These are phyloP conservation scores for Tiliacea citrago DNA, from an alignment of 2,888 invertebrate species.

Conservation along the genomic window DNA sequence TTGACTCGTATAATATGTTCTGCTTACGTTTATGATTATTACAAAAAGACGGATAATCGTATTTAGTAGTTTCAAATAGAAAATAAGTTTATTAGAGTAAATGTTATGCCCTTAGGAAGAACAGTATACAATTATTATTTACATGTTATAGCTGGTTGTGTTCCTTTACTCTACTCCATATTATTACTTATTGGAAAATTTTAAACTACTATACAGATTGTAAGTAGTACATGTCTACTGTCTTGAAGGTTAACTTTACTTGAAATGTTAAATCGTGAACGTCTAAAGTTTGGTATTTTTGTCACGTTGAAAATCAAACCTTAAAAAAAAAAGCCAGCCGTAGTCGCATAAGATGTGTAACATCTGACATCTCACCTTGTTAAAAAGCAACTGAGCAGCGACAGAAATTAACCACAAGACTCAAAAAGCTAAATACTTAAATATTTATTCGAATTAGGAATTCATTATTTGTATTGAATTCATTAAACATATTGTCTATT, in stretches of 20 bases:
- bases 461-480: too few species aligned
- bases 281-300: neutral
- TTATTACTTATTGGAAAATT: neutral
- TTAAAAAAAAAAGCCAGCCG: too few species aligned
- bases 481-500: too few species aligned
- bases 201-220: neutral
- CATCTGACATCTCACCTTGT: too few species aligned
- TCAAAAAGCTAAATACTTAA: too few species aligned
- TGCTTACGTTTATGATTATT: slow-evolving; percentile 4
- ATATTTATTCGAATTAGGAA: too few species aligned
- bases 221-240: neutral
- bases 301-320: neutral
- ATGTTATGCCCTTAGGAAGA: neutral
- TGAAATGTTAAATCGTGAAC: neutral
- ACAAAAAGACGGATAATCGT: slow-evolving; percentile 11
- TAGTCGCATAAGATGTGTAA: too few species aligned
- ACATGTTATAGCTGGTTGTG: neutral
- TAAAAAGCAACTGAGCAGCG: too few species aligned
- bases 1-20: slow-evolving; percentile 22
- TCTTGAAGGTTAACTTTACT: neutral
- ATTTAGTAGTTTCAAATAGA: slow-evolving; percentile 8
- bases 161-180: neutral
- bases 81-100: neutral
- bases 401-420: too few species aligned
- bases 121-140: neutral